Evolutionary conservation across 2,113 vertebrate genomes (phyloP).

Genomic region (Poecilia latipinna): DNA sequence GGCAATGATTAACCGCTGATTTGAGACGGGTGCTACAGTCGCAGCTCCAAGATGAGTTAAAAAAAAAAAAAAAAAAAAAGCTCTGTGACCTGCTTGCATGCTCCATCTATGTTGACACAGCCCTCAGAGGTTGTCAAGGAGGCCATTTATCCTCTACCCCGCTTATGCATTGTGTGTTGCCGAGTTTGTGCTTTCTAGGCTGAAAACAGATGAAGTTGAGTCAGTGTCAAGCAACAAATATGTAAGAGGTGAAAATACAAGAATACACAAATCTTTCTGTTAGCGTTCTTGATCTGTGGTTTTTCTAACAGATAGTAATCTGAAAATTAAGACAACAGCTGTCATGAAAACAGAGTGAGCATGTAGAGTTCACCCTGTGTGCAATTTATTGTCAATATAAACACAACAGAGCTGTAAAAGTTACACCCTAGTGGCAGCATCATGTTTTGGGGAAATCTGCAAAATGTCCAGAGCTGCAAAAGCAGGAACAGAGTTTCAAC

Average conservation of each 20-base stretch:
- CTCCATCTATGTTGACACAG: constrained; percentile 20
- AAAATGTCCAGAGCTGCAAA: neutral
- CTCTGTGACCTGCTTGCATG: constrained; percentile 15
- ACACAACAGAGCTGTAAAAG: neutral
- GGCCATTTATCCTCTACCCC: too few species aligned
- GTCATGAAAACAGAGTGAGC: too few species aligned
- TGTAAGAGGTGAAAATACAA: neutral
- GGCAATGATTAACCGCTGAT: constrained; percentile 38
- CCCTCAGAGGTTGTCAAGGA: neutral
- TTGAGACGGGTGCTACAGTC: constrained; percentile 1
- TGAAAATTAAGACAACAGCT: neutral
- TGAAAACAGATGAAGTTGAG: neutral
- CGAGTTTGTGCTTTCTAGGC: neutral
- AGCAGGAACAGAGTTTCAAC: neutral
- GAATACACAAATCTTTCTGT: neutral
- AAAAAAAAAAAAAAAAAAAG: neutral
- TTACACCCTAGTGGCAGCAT: neutral
- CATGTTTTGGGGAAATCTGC: neutral
- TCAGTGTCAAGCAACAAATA: neutral
- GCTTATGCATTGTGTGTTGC: neutral
- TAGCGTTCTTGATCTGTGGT: too few species aligned
- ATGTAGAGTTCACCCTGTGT: neutral
- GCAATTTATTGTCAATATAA: neutral
- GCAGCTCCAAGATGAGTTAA: neutral
- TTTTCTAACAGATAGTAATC: neutral